Evolutionary conservation across 2,888 invertebrate species (phyloP).

Genomic region (Drosophila borealis): DNA sequence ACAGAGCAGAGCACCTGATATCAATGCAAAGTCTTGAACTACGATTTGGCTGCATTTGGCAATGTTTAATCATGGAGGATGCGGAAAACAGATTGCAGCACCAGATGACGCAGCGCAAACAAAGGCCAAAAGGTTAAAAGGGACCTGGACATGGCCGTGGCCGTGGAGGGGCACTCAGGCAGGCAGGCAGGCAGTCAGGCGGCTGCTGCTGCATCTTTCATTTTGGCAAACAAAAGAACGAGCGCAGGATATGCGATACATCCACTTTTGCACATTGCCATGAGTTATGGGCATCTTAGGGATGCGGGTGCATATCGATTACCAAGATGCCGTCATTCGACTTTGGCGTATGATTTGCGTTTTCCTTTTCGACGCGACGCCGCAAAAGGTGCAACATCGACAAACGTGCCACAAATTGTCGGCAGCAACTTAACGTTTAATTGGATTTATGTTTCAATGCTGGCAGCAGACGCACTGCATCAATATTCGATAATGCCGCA

Average conservation of each 20-base stretch:
- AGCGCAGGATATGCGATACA: constrained; percentile 74
- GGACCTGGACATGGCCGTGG: constrained; percentile 11
- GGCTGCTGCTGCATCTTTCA: constrained; percentile 45
- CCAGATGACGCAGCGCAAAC: constrained; percentile 68
- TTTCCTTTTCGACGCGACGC: constrained; percentile 50
- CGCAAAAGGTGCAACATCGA: constrained; percentile 67
- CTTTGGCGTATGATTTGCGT: constrained; percentile 68
- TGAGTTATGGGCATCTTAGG: constrained; percentile 77
- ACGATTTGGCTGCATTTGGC: constrained; percentile 62
- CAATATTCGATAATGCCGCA: constrained; percentile 63
- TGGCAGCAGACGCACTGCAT: constrained; percentile 33
- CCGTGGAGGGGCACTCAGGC: constrained; percentile 9
- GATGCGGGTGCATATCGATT: constrained; percentile 80
- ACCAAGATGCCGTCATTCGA: constrained; percentile 41
- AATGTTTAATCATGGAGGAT: constrained; percentile 72
- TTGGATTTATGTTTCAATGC: constrained; percentile 64
- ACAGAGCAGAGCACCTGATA: constrained; percentile 52
- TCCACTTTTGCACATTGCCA: constrained; percentile 83
- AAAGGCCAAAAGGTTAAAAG: constrained; percentile 59
- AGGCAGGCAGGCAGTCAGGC: constrained; percentile 8
- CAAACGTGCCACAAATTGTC: constrained; percentile 70
- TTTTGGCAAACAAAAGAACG: constrained; percentile 62
- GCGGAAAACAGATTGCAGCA: constrained; percentile 75
- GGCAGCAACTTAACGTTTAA: constrained; percentile 73
- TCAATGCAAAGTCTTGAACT: constrained; percentile 29